Evolutionary conservation across 2,113 vertebrate genomes (phyloP).

Genomic region (Catharus bicknelli): DNA sequence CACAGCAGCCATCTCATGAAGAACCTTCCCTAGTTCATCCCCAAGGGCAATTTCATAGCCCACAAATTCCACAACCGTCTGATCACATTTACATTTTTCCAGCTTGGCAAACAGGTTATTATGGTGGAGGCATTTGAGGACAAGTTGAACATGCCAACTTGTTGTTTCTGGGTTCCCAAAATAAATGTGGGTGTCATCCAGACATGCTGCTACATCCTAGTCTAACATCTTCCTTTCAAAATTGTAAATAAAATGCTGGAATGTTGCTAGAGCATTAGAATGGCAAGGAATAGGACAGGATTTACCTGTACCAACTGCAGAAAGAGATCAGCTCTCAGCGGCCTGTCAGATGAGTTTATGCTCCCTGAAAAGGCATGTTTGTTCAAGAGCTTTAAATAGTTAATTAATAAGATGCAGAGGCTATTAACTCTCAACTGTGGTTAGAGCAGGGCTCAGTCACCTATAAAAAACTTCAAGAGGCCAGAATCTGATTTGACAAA

Average conservation of each 20-base stretch:
- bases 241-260: constrained; percentile 60
- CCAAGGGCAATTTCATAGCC: constrained; percentile 51
- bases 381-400: constrained; percentile 40
- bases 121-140: constrained; percentile 59
- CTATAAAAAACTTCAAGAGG: neutral
- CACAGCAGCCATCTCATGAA: constrained; percentile 24
- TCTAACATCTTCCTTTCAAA: constrained; percentile 43
- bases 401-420: constrained; percentile 27
- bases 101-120: constrained; percentile 67
- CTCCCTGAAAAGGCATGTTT: constrained; percentile 34
- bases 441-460: neutral
- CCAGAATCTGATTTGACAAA: neutral
- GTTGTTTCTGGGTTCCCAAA: constrained; percentile 52
- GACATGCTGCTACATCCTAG: constrained; percentile 49
- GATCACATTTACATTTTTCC: constrained; percentile 63
- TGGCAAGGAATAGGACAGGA: constrained; percentile 47
- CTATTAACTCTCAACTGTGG: neutral
- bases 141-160: constrained; percentile 50
- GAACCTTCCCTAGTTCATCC: constrained; percentile 36
- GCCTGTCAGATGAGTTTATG: constrained; percentile 27
- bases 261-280: constrained; percentile 47
- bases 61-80: constrained; percentile 53
- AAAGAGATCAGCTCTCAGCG: neutral
- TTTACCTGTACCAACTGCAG: constrained; percentile 48
- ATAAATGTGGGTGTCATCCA: constrained; percentile 62